A percentile compares a stretch with the other conserved stretches of the same genome.
phyloP scores from a whole-genome alignment of 1,140 invertebrate genomes.

The Sweltsa coloradensis region DNA sequence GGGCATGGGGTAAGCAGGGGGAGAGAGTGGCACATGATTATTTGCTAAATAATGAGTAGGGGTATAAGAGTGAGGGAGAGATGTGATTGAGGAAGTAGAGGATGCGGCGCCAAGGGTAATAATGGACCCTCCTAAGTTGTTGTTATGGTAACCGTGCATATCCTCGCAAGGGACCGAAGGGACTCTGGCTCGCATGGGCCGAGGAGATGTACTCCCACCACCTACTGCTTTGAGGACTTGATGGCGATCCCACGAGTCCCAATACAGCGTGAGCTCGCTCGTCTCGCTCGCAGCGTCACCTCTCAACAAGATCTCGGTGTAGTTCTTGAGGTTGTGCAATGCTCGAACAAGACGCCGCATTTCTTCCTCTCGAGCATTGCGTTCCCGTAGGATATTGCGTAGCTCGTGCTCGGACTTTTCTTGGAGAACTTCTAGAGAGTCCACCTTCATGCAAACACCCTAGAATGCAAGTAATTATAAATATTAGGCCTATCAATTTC shows the following conservation, averaged over 20 bases:
- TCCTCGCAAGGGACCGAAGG: conserved; percentile 48
- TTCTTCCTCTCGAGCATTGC: conserved; percentile 60
- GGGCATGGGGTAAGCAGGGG: conserved; percentile 25
- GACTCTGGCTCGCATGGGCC: conserved; percentile 34
- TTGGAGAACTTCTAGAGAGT: conserved; percentile 64
- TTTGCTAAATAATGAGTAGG: too few relatives aligned
- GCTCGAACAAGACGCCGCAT: conserved; percentile 63
- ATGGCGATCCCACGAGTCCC: conserved; percentile 83
- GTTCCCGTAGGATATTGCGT: conserved; percentile 50
- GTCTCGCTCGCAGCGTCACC: conserved; percentile 35
- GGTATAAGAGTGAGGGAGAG: conserved; percentile 15
- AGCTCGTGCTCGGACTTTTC: conserved; percentile 76
- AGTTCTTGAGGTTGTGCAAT: conserved; percentile 71
- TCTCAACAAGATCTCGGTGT: conserved; percentile 52
- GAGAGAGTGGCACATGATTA: conserved; percentile 26
- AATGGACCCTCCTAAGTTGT: conserved; percentile 17
- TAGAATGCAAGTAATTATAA: too few relatives aligned
- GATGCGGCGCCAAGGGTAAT: conserved; percentile 19
- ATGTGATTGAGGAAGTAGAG: conserved; percentile 19
- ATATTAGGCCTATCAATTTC: too few relatives aligned
- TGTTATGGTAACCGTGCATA: conserved; percentile 33
- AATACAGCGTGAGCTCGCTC: conserved; percentile 54
- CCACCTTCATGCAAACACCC: conserved; percentile 42
- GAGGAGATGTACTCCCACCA: conserved; percentile 43
- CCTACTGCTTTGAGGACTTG: conserved; percentile 24